Evolutionary conservation across 2,888 invertebrate species (phyloP).

Genomic region (Conistra vaccinii): DNA sequence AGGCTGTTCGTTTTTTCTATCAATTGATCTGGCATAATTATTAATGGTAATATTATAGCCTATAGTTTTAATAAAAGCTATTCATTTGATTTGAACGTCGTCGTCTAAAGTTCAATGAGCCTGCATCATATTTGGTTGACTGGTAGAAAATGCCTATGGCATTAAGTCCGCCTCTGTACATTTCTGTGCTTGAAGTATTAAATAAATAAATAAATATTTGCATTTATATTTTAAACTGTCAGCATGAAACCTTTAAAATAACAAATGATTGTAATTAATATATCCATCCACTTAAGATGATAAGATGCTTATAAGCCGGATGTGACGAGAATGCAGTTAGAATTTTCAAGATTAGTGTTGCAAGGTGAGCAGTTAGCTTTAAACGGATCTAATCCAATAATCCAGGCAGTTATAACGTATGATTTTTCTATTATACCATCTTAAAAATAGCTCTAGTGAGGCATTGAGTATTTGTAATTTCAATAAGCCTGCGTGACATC

Average conservation of each 20-base stretch:
- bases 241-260: slow-evolving; percentile 26
- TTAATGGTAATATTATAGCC: not conserved
- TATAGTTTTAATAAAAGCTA: slow-evolving; percentile 7
- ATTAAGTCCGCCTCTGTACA: no score
- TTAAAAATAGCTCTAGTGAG: slow-evolving; percentile 13
- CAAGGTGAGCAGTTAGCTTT: slow-evolving; percentile 35
- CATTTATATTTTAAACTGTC: slow-evolving; percentile 10
- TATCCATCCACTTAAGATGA: slow-evolving; percentile 42
- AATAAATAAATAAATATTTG: no score
- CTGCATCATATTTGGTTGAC: slow-evolving; percentile 7
- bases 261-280: slow-evolving; percentile 33
- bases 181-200: no score
- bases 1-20: slow-evolving; percentile 23
- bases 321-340: slow-evolving; percentile 44
- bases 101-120: slow-evolving; percentile 3
- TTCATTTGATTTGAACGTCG: not conserved
- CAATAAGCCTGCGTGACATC: slow-evolving; percentile 43
- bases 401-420: slow-evolving; percentile 2
- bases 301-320: slow-evolving; percentile 51
- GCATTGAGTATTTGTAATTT: slow-evolving; percentile 27
- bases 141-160: no score
- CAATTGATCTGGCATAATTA: slow-evolving; percentile 9
- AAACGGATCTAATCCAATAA: slow-evolving; percentile 30
- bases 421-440: not conserved
- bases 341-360: slow-evolving; percentile 40